phyloP scores from a whole-genome alignment of 2,797 vertebrate genomes.

The Eulemur rubriventer region DNA sequence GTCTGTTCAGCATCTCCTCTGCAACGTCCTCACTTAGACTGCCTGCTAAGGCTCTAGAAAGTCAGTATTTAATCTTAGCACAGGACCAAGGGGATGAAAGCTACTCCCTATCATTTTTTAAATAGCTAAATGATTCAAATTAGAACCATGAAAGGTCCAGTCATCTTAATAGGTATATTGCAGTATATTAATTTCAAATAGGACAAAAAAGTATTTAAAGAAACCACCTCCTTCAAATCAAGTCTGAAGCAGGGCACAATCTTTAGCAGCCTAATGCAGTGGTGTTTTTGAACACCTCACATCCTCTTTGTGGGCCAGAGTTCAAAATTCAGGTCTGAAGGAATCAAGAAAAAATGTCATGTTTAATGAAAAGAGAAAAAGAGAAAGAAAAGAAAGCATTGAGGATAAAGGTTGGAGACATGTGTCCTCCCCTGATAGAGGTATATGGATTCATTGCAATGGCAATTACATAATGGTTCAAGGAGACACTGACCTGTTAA shows the following conservation, averaged over 20 bases:
- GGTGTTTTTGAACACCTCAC: neutral
- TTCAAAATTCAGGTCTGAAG: conserved; percentile 32
- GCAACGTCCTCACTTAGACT: conserved; percentile 26
- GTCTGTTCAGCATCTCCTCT: conserved; percentile 59
- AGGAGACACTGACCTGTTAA: neutral
- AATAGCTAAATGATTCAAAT: conserved; percentile 59
- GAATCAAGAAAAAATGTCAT: neutral
- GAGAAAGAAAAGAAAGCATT: neutral
- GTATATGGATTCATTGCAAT: neutral
- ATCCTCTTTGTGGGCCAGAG: neutral
- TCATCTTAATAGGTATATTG: conserved; percentile 29
- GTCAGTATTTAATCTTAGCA: conserved; percentile 50
- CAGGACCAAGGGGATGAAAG: conserved; percentile 17
- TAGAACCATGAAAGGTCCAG: neutral
- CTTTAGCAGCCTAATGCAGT: neutral
- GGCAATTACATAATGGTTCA: neutral
- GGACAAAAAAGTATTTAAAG: conserved; percentile 34
- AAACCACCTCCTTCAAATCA: neutral
- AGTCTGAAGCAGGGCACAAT: neutral
- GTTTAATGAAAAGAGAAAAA: neutral
- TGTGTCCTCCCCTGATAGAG: neutral
- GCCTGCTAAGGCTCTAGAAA: conserved; percentile 47
- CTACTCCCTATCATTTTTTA: conserved; percentile 30
- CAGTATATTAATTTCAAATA: conserved; percentile 29
- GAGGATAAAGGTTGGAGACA: neutral